Evolutionary conservation across 2,888 invertebrate species (phyloP).

Genomic region (Leptinotarsa juncta): DNA sequence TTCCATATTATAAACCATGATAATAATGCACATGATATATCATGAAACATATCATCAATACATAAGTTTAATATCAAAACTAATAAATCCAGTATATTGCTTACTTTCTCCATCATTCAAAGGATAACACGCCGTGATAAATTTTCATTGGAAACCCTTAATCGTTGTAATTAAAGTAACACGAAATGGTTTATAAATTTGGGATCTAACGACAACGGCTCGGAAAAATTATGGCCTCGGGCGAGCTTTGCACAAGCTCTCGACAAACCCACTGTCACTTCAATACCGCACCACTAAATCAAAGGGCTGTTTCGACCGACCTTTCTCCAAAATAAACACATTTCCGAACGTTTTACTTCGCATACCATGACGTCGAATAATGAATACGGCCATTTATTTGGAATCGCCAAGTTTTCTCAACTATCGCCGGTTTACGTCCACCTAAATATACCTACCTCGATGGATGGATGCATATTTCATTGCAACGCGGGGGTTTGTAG

Average conservation of each 20-base stretch:
- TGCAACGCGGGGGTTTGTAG: constrained; percentile 1
- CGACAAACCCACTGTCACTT: constrained; percentile 63
- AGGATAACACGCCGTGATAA: constrained; percentile 21
- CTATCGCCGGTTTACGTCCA: constrained; percentile 34
- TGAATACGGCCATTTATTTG: constrained; percentile 44
- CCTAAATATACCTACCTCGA: constrained; percentile 25
- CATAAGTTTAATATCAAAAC: too few relatives aligned
- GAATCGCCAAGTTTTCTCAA: constrained; percentile 39
- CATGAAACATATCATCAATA: too few relatives aligned
- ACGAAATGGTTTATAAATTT: constrained; percentile 43
- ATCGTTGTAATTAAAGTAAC: constrained; percentile 42
- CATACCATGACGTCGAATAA: constrained; percentile 45
- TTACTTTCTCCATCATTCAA: constrained; percentile 1
- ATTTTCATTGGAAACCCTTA: constrained; percentile 30
- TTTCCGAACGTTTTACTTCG: constrained; percentile 47
- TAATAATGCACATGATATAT: too few relatives aligned
- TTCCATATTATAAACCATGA: too few relatives aligned
- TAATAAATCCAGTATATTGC: background rate
- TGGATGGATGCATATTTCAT: constrained; percentile 30
- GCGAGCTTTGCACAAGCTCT: constrained; percentile 56
- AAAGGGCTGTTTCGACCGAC: constrained; percentile 53
- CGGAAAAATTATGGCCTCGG: constrained; percentile 57
- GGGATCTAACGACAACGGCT: constrained; percentile 45
- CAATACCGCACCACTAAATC: constrained; percentile 63
- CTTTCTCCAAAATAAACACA: constrained; percentile 57